phyloP scores from a whole-genome alignment of 2,113 vertebrate genomes.

The Alaudala cheleensis region DNA sequence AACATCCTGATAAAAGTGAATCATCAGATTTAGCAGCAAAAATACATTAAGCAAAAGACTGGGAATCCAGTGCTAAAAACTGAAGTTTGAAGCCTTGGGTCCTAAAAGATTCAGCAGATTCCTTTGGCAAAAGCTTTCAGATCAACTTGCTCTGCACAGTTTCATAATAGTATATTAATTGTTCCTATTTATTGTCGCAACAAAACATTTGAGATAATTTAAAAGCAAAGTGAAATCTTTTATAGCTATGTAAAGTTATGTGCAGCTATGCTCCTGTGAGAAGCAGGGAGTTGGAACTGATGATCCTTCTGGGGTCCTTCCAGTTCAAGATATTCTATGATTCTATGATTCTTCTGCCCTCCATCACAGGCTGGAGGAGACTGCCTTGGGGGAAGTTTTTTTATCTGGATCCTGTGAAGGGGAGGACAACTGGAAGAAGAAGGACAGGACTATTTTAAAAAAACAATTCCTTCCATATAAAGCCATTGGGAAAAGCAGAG shows the following conservation, averaged over 20 bases:
- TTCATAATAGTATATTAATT: background rate
- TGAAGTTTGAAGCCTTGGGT: background rate
- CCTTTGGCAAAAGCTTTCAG: background rate
- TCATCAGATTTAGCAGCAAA: background rate
- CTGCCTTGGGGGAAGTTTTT: background rate
- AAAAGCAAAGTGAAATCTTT: background rate
- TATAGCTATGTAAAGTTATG: fast-evolving
- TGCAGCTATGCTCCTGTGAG: background rate
- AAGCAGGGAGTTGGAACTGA: background rate
- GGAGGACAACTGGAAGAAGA: background rate
- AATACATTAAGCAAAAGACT: background rate
- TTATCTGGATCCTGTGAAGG: background rate
- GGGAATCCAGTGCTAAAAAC: background rate
- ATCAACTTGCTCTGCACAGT: background rate
- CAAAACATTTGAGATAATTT: background rate
- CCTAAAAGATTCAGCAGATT: background rate
- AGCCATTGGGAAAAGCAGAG: background rate
- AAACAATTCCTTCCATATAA: background rate
- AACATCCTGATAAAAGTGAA: background rate
- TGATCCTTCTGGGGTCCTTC: background rate
- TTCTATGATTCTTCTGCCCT: background rate
- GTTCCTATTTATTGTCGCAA: background rate
- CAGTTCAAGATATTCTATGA: background rate
- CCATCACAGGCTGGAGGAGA: background rate
- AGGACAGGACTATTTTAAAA: background rate